Conservation (phyloP, 30 jellyfish, hydroid and myxozoan species). For the Aurelia sp. region DNA sequence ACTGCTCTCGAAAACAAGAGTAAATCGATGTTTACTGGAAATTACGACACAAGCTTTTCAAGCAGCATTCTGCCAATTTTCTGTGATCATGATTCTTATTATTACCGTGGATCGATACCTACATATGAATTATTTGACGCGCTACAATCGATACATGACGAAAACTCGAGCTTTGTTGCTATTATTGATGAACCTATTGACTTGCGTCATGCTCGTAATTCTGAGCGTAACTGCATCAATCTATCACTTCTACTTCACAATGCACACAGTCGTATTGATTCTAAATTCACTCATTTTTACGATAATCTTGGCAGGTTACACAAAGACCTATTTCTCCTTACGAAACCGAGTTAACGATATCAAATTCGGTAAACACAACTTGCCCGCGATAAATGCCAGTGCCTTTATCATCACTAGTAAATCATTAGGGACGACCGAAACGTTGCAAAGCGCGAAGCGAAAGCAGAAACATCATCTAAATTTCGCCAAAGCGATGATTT, state of each 20-base stretch:
- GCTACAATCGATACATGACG: constrained; percentile 60
- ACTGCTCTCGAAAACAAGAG: constrained; percentile 4
- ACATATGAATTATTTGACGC: constrained; percentile 61
- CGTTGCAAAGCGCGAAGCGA: constrained; percentile 6
- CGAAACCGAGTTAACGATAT: constrained; percentile 48
- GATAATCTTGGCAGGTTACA: constrained; percentile 33
- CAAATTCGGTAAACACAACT: background rate
- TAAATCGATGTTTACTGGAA: constrained; percentile 34
- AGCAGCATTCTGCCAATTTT: constrained; percentile 55
- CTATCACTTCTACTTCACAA: constrained; percentile 28
- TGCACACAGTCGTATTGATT: constrained; percentile 51
- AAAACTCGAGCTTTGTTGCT: constrained; percentile 29
- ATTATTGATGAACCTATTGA: background rate
- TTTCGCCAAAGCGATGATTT: constrained; percentile 69
- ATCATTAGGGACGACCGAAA: background rate
- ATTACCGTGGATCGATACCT: constrained; percentile 63
- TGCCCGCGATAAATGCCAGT: constrained; percentile 6
- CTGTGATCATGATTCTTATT: constrained; percentile 63
- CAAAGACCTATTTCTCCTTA: constrained; percentile 47
- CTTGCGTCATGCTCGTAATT: constrained; percentile 1
- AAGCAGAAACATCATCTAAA: constrained; percentile 45
- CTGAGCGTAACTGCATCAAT: constrained; percentile 36
- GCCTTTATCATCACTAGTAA: background rate
- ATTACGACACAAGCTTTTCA: constrained; percentile 55
- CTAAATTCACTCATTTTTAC: constrained; percentile 30